Conservation (phyloP, 2,113 vertebrate genomes). For the Castor canadensis region DNA sequence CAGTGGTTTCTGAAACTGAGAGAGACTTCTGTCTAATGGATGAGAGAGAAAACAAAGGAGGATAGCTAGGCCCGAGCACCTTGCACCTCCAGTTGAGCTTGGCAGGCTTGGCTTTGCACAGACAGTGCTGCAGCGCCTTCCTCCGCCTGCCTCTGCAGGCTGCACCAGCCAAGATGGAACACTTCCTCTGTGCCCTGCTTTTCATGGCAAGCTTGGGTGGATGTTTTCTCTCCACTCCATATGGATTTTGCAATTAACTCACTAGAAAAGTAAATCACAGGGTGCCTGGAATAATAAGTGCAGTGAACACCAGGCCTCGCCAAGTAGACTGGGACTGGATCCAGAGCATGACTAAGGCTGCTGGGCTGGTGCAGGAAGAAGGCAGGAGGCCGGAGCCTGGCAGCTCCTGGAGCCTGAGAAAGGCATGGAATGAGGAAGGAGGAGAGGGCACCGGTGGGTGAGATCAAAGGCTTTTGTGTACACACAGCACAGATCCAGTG, state of each 20-base stretch:
- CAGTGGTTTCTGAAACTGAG: neutral
- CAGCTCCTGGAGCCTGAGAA: neutral
- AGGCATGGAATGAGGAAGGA: neutral
- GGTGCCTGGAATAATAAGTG: constrained; percentile 31
- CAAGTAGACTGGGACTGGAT: neutral
- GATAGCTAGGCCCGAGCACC: neutral
- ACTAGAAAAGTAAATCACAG: constrained; percentile 72
- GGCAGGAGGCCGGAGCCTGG: neutral
- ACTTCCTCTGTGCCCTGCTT: constrained; percentile 61
- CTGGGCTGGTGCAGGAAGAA: neutral
- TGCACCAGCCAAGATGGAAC: constrained; percentile 14
- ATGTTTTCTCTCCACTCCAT: constrained; percentile 67
- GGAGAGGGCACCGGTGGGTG: neutral
- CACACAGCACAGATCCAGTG: neutral
- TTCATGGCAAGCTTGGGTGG: constrained; percentile 57
- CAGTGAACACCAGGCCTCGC: constrained; percentile 35
- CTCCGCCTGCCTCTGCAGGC: neutral
- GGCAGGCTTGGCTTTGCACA: neutral
- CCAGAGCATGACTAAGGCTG: constrained; percentile 60
- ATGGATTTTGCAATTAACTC: constrained; percentile 65
- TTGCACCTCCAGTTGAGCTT: neutral
- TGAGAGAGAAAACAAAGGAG: neutral
- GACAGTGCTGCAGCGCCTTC: neutral
- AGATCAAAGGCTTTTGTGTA: neutral
- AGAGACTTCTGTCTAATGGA: constrained; percentile 12